Evolutionary conservation across 37 sponge, comb jelly and placozoan species (phyloP).

Genomic region (Oscarella lobularis): DNA sequence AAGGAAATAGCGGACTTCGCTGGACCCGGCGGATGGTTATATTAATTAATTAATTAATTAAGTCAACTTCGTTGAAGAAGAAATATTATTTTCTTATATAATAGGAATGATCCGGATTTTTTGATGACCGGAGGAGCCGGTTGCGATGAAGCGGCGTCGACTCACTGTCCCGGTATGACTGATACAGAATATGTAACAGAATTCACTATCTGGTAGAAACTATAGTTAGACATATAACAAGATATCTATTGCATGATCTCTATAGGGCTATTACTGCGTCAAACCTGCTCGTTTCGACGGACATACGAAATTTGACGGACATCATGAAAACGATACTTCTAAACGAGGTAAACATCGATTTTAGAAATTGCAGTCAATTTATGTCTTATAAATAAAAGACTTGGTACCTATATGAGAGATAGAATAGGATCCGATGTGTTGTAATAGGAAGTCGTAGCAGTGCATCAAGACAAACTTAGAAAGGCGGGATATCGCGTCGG

Average conservation of each 20-base stretch:
- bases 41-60: too few relatives aligned
- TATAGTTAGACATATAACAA: too few relatives aligned
- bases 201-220: slow-evolving; percentile 56
- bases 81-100: slow-evolving; percentile 61
- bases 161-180: slow-evolving; percentile 63
- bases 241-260: neutral
- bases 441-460: neutral
- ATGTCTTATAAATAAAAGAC: too few relatives aligned
- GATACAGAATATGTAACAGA: slow-evolving; percentile 67
- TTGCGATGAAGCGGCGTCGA: slow-evolving; percentile 9
- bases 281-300: slow-evolving; percentile 52
- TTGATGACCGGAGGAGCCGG: slow-evolving; percentile 84
- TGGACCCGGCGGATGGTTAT: slow-evolving; percentile 77
- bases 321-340: slow-evolving; percentile 46
- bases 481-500: neutral
- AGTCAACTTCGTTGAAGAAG: slow-evolving; percentile 70
- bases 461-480: neutral
- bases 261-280: slow-evolving; percentile 27
- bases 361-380: too few relatives aligned
- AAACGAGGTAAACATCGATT: slow-evolving; percentile 29
- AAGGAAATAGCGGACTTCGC: slow-evolving; percentile 41
- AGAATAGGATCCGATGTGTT: too few relatives aligned
- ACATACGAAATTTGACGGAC: slow-evolving; percentile 62
- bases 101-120: slow-evolving; percentile 81
- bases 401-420: too few relatives aligned